Evolutionary conservation across 2,113 vertebrate species (phyloP).

Genomic region (rat (Rattus norvegicus)): DNA sequence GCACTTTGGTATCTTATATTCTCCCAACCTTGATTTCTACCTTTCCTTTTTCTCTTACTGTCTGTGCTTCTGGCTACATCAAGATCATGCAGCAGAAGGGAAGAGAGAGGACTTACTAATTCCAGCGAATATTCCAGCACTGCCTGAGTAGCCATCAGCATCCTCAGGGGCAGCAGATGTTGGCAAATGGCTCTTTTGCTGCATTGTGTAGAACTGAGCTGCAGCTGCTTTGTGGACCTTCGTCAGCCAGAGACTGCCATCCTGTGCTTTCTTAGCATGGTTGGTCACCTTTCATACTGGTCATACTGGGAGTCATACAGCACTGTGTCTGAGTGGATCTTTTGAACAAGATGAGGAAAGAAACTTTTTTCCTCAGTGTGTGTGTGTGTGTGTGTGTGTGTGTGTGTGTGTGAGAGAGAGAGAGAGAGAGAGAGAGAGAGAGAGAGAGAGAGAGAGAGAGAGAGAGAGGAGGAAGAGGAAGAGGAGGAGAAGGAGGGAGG

Average conservation of each 20-base stretch:
- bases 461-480: neutral
- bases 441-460: neutral
- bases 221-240: neutral
- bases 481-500: too few relatives aligned
- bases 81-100: neutral
- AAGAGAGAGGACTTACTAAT: neutral
- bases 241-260: neutral
- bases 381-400: too few relatives aligned
- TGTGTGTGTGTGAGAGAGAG: fast-evolving
- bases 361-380: neutral
- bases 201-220: neutral
- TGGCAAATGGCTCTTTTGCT: neutral
- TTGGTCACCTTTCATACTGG: neutral
- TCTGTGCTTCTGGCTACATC: neutral
- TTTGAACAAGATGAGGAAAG: neutral
- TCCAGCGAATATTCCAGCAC: neutral
- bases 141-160: neutral
- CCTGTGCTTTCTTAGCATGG: neutral
- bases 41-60: neutral
- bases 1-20: neutral
- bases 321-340: neutral
- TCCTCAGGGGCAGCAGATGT: neutral
- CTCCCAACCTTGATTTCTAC: neutral
- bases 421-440: neutral
- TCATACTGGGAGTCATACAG: neutral